phyloP scores from a whole-genome alignment of 2,113 vertebrate genomes.

The Bos indicus region DNA sequence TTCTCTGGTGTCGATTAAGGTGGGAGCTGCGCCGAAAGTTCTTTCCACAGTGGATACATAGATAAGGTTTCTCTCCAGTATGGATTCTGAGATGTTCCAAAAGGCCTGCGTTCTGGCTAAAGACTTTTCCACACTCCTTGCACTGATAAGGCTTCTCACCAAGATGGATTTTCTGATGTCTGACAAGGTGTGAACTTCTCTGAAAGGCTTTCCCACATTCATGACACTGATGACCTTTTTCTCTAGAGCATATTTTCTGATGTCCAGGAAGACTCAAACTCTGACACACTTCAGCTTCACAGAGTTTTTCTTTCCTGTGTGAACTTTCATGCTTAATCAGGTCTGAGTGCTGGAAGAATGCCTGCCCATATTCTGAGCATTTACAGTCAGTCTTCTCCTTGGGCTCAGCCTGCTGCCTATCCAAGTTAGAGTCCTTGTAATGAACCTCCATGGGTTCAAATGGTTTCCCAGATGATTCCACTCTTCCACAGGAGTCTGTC shows the following conservation, averaged over 20 bases:
- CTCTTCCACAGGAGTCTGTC: background rate
- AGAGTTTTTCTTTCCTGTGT: background rate
- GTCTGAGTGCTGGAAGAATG: background rate
- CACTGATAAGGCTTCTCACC: conserved; percentile 71
- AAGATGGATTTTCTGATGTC: conserved; percentile 68
- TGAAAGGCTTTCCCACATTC: conserved; percentile 70
- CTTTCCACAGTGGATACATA: conserved; percentile 74
- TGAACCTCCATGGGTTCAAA: background rate
- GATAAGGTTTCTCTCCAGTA: conserved; percentile 71
- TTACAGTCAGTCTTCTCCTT: background rate
- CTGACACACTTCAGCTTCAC: background rate
- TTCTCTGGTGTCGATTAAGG: conserved; percentile 71
- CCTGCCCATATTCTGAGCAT: background rate
- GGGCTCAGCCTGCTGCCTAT: background rate
- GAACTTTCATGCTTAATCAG: background rate
- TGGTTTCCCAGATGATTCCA: background rate
- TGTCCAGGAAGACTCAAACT: background rate
- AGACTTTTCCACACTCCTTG: conserved; percentile 67
- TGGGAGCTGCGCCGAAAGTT: conserved; percentile 71
- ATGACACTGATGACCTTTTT: conserved; percentile 45
- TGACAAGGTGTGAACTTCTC: conserved; percentile 68
- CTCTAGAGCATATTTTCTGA: background rate
- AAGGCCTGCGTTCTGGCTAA: conserved; percentile 68
- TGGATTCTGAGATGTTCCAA: conserved; percentile 70
- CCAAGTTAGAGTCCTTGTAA: background rate